phyloP scores from a whole-genome alignment of 2,797 vertebrate genomes.

The Liasis olivaceus region DNA sequence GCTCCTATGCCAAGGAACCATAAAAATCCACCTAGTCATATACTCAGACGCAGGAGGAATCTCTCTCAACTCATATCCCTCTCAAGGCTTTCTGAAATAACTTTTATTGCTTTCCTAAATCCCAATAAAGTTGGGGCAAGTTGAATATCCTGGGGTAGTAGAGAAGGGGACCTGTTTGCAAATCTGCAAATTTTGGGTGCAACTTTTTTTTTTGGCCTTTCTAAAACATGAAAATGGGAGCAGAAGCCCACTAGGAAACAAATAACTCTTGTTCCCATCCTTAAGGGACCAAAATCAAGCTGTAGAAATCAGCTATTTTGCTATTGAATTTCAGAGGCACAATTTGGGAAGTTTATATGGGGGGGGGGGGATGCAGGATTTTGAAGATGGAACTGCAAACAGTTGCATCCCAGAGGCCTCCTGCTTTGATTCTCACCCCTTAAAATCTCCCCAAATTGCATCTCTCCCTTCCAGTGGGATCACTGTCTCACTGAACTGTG shows the following conservation, averaged over 20 bases:
- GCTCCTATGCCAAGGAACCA: background rate
- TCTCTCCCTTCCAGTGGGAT: background rate
- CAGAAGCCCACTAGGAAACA: background rate
- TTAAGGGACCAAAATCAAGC: background rate
- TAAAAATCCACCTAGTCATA: background rate
- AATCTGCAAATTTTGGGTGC: background rate
- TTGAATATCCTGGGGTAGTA: background rate
- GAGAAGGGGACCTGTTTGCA: background rate
- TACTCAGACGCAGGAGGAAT: background rate
- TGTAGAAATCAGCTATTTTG: background rate
- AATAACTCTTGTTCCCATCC: background rate
- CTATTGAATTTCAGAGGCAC: background rate
- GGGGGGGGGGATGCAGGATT: background rate
- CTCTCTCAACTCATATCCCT: background rate
- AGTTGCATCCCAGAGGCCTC: background rate
- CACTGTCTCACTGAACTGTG: background rate
- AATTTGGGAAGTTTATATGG: background rate
- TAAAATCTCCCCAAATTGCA: background rate
- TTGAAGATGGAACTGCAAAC: background rate
- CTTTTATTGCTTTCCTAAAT: background rate
- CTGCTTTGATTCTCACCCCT: background rate
- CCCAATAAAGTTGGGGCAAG: background rate
- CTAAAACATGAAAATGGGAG: background rate
- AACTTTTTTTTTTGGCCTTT: background rate
- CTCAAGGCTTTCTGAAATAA: background rate